Evolutionary conservation across 2,888 invertebrate species (phyloP).

Genomic region (Diarsia mendica): DNA sequence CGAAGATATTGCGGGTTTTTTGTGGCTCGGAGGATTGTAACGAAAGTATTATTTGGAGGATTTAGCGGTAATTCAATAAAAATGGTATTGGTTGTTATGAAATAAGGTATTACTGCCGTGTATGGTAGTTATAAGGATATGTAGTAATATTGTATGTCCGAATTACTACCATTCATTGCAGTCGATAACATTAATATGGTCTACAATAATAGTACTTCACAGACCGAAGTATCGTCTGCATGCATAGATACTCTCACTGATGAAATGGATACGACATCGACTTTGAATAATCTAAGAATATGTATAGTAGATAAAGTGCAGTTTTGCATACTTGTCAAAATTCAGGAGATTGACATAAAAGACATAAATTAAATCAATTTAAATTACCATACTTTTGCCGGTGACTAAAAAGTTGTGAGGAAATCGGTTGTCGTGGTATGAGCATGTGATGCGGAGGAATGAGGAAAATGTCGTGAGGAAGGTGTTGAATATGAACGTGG

Average conservation of each 20-base stretch:
- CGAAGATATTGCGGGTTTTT: slow-evolving; percentile 35
- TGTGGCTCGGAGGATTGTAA: slow-evolving; percentile 7
- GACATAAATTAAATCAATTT: no score
- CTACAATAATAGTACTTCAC: neutral
- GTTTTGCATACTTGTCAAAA: no score
- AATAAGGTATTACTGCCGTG: neutral
- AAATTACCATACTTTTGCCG: no score
- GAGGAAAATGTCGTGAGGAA: no score
- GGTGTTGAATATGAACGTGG: no score
- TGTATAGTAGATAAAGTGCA: no score
- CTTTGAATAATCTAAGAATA: neutral
- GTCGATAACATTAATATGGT: neutral
- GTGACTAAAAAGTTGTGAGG: no score
- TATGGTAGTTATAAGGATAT: neutral
- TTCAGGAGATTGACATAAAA: no score
- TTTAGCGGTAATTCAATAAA: slow-evolving; percentile 13
- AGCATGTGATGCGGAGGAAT: no score
- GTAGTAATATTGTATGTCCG: neutral
- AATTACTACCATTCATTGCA: neutral
- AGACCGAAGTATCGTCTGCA: neutral
- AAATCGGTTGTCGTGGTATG: no score
- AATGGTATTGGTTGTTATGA: neutral
- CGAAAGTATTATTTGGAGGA: slow-evolving; percentile 6
- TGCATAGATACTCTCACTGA: neutral
- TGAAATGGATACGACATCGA: neutral